Base-by-base conservation (phyloP, 2,888 invertebrate genomes). In the Ophioninae sp. region DNA sequence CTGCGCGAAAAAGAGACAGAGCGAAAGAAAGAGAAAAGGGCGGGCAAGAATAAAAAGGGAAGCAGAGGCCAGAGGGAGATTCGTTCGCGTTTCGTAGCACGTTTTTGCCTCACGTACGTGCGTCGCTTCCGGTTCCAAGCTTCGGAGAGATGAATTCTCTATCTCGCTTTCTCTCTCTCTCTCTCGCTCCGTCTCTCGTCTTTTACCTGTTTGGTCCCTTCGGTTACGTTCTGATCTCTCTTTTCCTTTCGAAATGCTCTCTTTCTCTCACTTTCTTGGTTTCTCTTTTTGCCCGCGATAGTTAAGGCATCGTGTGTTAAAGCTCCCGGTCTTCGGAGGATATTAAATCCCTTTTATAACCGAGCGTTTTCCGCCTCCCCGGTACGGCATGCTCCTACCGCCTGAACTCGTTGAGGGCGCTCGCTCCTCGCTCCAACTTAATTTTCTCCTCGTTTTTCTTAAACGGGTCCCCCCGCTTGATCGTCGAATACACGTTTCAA, bases 101-200 rank as follows among this genome's bases (percentile, higher is more conserved):
- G 86, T 86, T 86, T 86, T 85, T 81, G 73, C 85, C 72, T 70
- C 83, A 82, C 78, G 82, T 85, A 85, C 85, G 85, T 85, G 85
- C 80, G 85, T 80, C 82, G 82, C 77, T 82, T 81, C 81, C 79
- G 81, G 79, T 81, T 73, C 67, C 75, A 78, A 75, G 84, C 76
- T 57, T 23, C 75, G 74, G 17, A 56, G 69, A 74, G 78, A 72
- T 82, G 73, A 67, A 79, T 79, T 79, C 61, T 61, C 61, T 70
- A 30, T 73, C 44, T 74, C 64, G 44, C 37, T 23, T 21, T 30
- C 73, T 79, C 61, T 59, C 59, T 69, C 59, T 65, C 72, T 79
- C 64, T 57, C 57, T 68, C 57, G 65, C 73, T 79, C 61, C 50
- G 37, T 69, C 59, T 67, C 65, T 57, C 68, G 21, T 57, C 39